phyloP scores from a whole-genome alignment of 2,888 invertebrate genomes.

The Leptothorax acervorum region DNA sequence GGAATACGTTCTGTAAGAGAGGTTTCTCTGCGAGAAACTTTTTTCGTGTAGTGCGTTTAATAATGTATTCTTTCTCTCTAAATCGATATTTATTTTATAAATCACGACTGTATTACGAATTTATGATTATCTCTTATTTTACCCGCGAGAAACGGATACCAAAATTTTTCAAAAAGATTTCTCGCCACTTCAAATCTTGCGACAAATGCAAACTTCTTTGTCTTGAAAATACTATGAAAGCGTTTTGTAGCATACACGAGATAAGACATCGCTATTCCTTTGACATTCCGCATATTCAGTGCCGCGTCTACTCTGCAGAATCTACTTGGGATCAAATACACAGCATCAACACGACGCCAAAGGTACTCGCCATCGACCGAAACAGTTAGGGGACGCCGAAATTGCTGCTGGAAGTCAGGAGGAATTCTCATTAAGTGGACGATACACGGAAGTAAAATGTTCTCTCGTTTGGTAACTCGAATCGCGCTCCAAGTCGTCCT shows the following conservation, averaged over 20 bases:
- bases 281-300: not conserved
- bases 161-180: not conserved
- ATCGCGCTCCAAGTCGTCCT: not conserved
- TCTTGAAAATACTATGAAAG: not conserved
- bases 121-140: too few species aligned
- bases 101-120: too few species aligned
- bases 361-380: not conserved
- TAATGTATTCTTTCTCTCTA: too few species aligned
- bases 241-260: not conserved
- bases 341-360: not conserved
- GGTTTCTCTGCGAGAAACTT: not conserved
- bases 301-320: not conserved
- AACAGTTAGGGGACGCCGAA: not conserved
- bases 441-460: slow-evolving; percentile 12
- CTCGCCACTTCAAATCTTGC: not conserved
- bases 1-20: not conserved
- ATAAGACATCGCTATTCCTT: not conserved
- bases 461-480: slow-evolving; percentile 19
- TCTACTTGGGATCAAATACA: too few species aligned
- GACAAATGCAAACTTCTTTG: not conserved
- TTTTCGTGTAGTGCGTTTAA: too few species aligned
- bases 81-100: too few species aligned
- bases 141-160: too few species aligned
- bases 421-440: slow-evolving; percentile 26
- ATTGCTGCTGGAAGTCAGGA: slow-evolving; percentile 1